Conservation (phyloP, 2,888 invertebrate genomes). For the Thysanoteuthis rhombus region DNA sequence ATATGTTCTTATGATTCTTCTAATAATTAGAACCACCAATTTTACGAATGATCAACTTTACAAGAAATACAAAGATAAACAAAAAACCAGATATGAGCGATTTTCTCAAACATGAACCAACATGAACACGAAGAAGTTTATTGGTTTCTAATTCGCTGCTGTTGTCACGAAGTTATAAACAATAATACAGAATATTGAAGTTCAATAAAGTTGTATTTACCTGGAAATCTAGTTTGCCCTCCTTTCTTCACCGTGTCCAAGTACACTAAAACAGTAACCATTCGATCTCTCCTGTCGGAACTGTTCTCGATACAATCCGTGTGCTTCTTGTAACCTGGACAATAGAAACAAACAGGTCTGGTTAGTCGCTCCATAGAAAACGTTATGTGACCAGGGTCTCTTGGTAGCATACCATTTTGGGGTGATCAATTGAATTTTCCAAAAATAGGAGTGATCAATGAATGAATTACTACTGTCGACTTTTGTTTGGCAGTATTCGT, state of each 20-base stretch:
- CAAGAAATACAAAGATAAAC: neutral
- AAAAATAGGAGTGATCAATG: no score
- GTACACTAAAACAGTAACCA: slow-evolving; percentile 52
- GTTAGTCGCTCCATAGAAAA: no score
- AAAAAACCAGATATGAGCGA: neutral
- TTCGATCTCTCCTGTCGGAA: slow-evolving; percentile 54
- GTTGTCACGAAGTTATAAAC: neutral
- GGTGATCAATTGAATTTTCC: no score
- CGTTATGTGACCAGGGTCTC: no score
- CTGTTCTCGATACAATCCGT: slow-evolving; percentile 58
- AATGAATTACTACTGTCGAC: no score
- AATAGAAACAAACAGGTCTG: neutral
- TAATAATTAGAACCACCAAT: neutral
- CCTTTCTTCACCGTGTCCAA: slow-evolving; percentile 47
- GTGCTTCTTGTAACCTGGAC: slow-evolving; percentile 61
- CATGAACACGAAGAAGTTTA: no score
- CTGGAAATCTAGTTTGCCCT: slow-evolving; percentile 53
- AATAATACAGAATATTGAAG: no score
- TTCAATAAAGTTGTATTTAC: slow-evolving; percentile 40
- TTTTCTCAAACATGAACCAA: no score
- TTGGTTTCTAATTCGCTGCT: no score
- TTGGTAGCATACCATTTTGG: no score
- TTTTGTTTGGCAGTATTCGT: no score
- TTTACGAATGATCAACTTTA: neutral
- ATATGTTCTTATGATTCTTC: neutral